phyloP scores from a whole-genome alignment of 2,113 vertebrate species.

The Cyprinodon variegatus region DNA sequence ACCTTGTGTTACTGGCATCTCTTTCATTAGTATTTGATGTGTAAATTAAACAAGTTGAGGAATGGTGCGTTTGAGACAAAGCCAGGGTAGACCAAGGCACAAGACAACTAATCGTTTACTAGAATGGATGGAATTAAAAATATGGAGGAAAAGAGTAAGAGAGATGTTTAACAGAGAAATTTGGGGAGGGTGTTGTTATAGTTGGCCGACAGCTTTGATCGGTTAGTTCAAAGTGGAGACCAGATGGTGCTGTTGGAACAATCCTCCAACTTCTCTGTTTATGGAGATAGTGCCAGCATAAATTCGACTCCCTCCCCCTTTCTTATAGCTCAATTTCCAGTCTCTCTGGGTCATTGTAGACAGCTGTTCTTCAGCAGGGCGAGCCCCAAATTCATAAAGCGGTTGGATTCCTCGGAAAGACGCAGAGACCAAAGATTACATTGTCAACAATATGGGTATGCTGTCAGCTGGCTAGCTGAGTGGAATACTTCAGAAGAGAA shows the following conservation, averaged over 20 bases:
- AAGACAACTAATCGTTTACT: conserved; percentile 66
- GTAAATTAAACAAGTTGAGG: conserved; percentile 70
- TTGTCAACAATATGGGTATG: conserved; percentile 45
- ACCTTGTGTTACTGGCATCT: conserved; percentile 53
- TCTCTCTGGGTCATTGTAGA: conserved; percentile 69
- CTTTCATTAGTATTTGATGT: conserved; percentile 69
- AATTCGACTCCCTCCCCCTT: conserved; percentile 60
- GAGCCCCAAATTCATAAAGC: conserved; percentile 55
- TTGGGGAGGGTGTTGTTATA: conserved; percentile 39
- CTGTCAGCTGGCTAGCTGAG: conserved; percentile 45
- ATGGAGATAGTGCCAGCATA: conserved; percentile 56
- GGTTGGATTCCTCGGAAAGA: conserved; percentile 37
- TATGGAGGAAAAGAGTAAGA: conserved; percentile 38
- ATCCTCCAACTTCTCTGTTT: conserved; percentile 73
- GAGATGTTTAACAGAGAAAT: conserved; percentile 50
- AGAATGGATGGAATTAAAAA: conserved; percentile 21
- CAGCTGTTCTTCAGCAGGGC: conserved; percentile 75
- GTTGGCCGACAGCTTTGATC: conserved; percentile 77
- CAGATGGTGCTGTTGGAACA: conserved; percentile 82
- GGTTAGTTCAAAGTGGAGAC: conserved; percentile 79
- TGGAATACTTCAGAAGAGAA: conserved; percentile 40
- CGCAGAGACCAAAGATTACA: conserved; percentile 34
- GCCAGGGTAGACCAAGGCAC: conserved; percentile 62
- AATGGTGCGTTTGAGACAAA: conserved; percentile 38
- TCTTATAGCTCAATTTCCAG: conserved; percentile 76